phyloP scores from a whole-genome alignment of 2,888 invertebrate species.

The Zhuqinia jingwanae region DNA sequence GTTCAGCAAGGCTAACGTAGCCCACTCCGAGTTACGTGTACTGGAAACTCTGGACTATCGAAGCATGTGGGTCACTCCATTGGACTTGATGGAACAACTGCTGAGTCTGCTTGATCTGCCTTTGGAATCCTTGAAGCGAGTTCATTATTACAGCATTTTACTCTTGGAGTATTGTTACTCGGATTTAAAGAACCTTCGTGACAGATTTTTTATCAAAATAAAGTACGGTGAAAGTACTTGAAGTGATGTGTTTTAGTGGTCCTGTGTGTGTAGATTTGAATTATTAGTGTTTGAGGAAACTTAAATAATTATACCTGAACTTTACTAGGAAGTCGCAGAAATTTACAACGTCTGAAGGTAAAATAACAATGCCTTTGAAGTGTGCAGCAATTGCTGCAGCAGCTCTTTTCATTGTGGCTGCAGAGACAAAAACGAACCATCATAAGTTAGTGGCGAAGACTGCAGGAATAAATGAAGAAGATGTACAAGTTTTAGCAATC shows the following conservation, averaged over 20 bases:
- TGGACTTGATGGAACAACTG: constrained; percentile 56
- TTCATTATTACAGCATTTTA: constrained; percentile 53
- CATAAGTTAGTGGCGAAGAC: constrained; percentile 51
- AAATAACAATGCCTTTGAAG: constrained; percentile 30
- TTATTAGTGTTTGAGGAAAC: background rate
- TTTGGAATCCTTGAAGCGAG: background rate
- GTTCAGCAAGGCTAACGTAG: background rate
- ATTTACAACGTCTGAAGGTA: background rate
- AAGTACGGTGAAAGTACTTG: constrained; percentile 37
- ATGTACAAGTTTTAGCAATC: constrained; percentile 35
- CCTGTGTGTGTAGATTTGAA: background rate
- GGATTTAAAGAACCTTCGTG: constrained; percentile 39
- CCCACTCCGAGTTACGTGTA: constrained; percentile 49
- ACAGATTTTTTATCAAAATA: background rate
- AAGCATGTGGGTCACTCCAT: constrained; percentile 49
- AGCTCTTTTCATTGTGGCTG: constrained; percentile 51
- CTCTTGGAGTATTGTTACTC: constrained; percentile 57
- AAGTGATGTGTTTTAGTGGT: constrained; percentile 4
- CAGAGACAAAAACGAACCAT: constrained; percentile 25
- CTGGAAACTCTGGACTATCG: constrained; percentile 44
- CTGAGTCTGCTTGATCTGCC: constrained; percentile 38
- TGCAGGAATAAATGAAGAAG: constrained; percentile 42
- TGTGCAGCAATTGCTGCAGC: constrained; percentile 53
- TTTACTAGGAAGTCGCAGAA: constrained; percentile 22
- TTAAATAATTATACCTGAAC: too few relatives aligned